Percentiles rank a stretch among this genome's conserved stretches.
Conservation (phyloP, 2,888 invertebrate species). For the Itoplectis maculator region DNA sequence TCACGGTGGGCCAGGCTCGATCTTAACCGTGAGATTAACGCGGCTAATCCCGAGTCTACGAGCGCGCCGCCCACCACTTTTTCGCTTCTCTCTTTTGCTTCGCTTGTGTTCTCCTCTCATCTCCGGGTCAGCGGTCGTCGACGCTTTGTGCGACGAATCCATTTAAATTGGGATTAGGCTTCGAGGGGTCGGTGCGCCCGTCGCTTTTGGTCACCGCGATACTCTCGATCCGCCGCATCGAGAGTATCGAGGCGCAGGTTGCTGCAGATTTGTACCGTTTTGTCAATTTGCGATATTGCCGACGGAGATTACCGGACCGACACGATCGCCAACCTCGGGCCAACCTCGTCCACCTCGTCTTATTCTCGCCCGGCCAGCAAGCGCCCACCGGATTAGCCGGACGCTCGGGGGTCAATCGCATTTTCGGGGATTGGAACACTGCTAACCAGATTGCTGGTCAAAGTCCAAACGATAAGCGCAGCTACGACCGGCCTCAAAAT, state of each 20-base stretch:
- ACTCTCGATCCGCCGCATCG: constrained; percentile 65
- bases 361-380: constrained; percentile 35
- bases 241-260: constrained; percentile 64
- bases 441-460: constrained; percentile 80
- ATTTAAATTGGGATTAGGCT: constrained; percentile 79
- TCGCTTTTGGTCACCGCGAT: constrained; percentile 61
- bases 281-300: constrained; percentile 70
- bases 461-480: constrained; percentile 73
- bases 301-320: constrained; percentile 56
- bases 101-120: constrained; percentile 14
- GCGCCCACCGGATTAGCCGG: constrained; percentile 54
- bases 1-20: constrained; percentile 71
- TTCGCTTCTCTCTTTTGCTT: constrained; percentile 15
- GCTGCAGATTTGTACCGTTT: constrained; percentile 37
- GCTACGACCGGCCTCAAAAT: not conserved
- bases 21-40: constrained; percentile 70
- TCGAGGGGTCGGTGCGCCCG: constrained; percentile 20
- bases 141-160: constrained; percentile 73
- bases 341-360: not conserved
- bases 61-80: constrained; percentile 71
- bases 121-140: constrained; percentile 42
- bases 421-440: constrained; percentile 69
- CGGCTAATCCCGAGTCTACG: constrained; percentile 70
- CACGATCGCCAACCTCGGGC: not conserved
- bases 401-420: constrained; percentile 73